A percentile compares a stretch with the other conserved stretches of the same genome.
Evolutionary conservation across 1,140 invertebrate genomes (phyloP).

Genomic region (Camponotus pennsylvanicus): DNA sequence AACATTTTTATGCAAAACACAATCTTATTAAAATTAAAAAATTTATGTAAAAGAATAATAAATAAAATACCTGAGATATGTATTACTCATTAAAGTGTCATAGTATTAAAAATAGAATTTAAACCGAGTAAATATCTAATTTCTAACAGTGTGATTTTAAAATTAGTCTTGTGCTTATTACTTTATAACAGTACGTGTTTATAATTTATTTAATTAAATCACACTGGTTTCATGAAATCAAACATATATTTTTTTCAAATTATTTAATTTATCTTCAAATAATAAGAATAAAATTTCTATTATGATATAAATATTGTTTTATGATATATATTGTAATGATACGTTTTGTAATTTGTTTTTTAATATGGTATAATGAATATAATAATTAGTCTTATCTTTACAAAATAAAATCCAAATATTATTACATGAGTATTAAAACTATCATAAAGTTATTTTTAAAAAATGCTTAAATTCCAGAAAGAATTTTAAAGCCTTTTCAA

Average conservation of each 20-base stretch:
- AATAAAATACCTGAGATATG: neutral
- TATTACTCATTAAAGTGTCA: constrained; percentile 7
- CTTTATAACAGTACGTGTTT: neutral
- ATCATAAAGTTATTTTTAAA: neutral
- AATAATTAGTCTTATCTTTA: neutral
- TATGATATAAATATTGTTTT: neutral
- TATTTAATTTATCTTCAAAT: neutral
- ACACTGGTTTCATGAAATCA: neutral
- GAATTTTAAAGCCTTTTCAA: neutral
- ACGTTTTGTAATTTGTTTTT: neutral
- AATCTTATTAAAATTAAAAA: neutral
- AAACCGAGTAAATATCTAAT: neutral
- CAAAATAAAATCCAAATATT: neutral
- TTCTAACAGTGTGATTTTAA: constrained; percentile 14
- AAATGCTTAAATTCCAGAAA: neutral
- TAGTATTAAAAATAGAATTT: constrained; percentile 6
- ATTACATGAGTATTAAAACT: neutral
- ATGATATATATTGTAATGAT: neutral
- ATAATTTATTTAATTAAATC: neutral
- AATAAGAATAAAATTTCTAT: neutral
- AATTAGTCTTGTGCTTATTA: constrained; percentile 39
- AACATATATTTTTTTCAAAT: neutral
- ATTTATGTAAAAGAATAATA: neutral
- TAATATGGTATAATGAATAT: neutral
- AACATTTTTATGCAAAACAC: neutral